These are phyloP conservation scores for Drosophila multiciliata DNA, from an alignment of 2,888 invertebrate species.

Conservation along the genomic window DNA sequence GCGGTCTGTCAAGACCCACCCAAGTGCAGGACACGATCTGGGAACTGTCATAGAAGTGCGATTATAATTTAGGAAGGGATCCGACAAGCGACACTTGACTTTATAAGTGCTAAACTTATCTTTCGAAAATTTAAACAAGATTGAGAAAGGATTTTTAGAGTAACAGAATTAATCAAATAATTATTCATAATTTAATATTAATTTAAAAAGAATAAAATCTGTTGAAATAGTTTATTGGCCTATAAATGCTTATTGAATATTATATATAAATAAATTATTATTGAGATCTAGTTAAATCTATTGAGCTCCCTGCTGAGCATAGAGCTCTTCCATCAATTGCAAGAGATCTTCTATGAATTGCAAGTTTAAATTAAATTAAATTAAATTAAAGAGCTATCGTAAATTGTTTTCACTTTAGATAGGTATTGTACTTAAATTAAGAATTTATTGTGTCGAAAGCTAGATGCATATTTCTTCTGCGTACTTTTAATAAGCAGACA, in stretches of 20 bases:
- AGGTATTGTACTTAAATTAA: not conserved
- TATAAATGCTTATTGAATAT: too few species aligned
- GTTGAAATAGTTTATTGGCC: not conserved
- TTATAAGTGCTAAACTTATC: not conserved
- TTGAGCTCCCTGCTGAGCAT: not conserved
- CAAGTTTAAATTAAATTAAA: not conserved
- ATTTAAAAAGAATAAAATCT: not conserved
- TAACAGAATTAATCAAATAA: not conserved
- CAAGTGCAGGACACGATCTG: slow-evolving; percentile 47
- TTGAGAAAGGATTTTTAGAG: not conserved
- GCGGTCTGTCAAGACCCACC: slow-evolving; percentile 35
- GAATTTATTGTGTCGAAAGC: not conserved
- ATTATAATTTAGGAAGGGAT: slow-evolving; percentile 12
- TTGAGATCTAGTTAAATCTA: not conserved
- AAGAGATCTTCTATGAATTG: not conserved
- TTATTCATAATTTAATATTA: not conserved
- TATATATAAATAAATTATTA: not conserved
- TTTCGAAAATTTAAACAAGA: not conserved
- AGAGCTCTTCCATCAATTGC: not conserved
- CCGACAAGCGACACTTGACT: not conserved
- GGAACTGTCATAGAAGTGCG: slow-evolving; percentile 11
- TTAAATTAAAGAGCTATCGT: not conserved
- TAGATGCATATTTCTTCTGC: not conserved
- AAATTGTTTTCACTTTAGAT: not conserved
- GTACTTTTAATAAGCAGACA: not conserved